A percentile compares a stretch with the other conserved stretches of the same genome.
Evolutionary conservation across 2,113 vertebrate genomes (phyloP).

Genomic region (Baryphthengus martii): DNA sequence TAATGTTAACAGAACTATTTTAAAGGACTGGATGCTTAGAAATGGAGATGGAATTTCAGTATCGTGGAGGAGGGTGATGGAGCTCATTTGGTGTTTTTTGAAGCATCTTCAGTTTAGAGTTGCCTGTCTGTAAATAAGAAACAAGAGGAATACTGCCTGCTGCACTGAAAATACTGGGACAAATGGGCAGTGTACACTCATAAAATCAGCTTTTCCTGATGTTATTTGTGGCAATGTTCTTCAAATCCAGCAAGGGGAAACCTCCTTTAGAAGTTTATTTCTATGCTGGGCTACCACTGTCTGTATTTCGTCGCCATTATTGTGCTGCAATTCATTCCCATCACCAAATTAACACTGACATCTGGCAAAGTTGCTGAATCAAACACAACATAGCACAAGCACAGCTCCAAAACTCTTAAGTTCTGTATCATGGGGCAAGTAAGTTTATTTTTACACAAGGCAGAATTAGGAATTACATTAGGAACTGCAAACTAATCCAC

Average conservation of each 20-base stretch:
- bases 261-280: neutral
- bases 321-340: neutral
- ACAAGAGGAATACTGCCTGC: neutral
- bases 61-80: neutral
- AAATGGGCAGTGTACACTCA: neutral
- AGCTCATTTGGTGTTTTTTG: neutral
- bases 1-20: slow-evolving; percentile 38
- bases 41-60: neutral
- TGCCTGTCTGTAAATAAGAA: neutral
- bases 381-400: neutral
- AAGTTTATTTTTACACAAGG: neutral
- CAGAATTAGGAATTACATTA: neutral
- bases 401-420: neutral
- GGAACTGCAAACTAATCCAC: neutral
- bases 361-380: neutral
- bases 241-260: neutral
- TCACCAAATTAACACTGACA: neutral
- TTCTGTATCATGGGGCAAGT: neutral
- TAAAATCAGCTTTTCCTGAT: neutral
- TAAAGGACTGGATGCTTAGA: neutral
- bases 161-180: neutral
- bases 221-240: neutral
- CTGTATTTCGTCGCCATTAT: neutral
- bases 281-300: neutral
- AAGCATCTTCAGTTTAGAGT: neutral